Percentiles rank a stretch among this genome's conserved stretches.
These are phyloP conservation scores for Myotis yumanensis DNA, from an alignment of 2,113 vertebrate species.

Conservation along the genomic window DNA sequence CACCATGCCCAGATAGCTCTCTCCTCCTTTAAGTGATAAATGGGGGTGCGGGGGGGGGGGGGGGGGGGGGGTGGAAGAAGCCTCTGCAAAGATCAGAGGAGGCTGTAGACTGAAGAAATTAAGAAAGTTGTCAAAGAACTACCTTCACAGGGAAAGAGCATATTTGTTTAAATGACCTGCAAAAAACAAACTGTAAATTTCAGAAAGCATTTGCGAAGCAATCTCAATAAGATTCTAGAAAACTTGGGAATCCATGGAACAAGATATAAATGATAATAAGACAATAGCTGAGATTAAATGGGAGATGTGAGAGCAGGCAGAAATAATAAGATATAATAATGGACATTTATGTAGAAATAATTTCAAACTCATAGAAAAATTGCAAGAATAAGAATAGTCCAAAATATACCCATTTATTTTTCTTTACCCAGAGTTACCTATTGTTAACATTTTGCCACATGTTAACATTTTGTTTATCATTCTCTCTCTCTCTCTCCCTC, in stretches of 20 bases:
- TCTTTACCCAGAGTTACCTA: not conserved
- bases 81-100: not conserved
- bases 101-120: not conserved
- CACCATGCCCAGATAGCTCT: not conserved
- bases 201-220: not conserved
- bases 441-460: not conserved
- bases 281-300: not conserved
- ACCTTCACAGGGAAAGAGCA: not conserved
- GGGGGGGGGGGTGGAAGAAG: fast-evolving
- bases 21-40: not conserved
- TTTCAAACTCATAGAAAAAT: not conserved
- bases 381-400: not conserved
- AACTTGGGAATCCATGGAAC: not conserved
- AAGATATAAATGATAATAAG: not conserved
- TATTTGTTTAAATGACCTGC: not conserved
- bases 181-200: not conserved
- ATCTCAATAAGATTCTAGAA: not conserved
- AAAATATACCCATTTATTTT: not conserved
- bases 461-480: not conserved
- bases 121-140: not conserved
- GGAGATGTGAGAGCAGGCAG: not conserved
- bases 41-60: fast-evolving
- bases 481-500: not conserved
- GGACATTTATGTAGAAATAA: not conserved
- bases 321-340: not conserved